These are phyloP conservation scores for Drosophila chauvacae DNA, from an alignment of 1,140 invertebrate species.

Conservation along the genomic window DNA sequence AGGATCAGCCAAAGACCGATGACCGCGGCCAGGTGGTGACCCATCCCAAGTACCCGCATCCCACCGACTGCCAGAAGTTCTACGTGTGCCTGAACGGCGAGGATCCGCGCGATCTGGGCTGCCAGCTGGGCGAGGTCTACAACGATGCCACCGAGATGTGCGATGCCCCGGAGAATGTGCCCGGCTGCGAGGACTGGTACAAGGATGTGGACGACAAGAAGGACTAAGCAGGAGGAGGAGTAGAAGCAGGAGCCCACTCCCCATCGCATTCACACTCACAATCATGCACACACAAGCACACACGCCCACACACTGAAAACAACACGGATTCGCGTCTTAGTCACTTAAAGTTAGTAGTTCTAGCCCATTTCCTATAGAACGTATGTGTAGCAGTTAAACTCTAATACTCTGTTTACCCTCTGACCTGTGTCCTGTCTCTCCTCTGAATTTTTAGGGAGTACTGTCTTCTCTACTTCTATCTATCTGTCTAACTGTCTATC, in stretches of 20 bases:
- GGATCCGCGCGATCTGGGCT: conserved; percentile 93
- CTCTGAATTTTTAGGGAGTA: neutral
- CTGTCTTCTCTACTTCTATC: neutral
- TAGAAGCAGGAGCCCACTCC: neutral
- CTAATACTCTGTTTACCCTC: conserved; percentile 6
- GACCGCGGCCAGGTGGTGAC: conserved; percentile 90
- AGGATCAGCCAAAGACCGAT: conserved; percentile 87
- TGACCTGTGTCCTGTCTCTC: neutral
- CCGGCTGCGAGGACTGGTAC: conserved; percentile 95
- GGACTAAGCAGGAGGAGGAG: conserved; percentile 41
- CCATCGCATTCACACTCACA: conserved; percentile 19
- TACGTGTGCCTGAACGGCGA: conserved; percentile 95
- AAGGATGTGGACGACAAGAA: conserved; percentile 88
- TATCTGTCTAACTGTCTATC: no score
- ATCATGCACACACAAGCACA: conserved; percentile 23
- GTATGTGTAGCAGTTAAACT: conserved; percentile 69
- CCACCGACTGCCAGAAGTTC: conserved; percentile 92
- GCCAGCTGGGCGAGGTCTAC: conserved; percentile 93
- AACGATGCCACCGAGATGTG: conserved; percentile 93
- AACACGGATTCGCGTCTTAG: conserved; percentile 67
- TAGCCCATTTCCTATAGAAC: conserved; percentile 75
- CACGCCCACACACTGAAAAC: conserved; percentile 21
- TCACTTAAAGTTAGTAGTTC: conserved; percentile 77
- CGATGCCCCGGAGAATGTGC: conserved; percentile 93
- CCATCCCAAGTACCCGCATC: conserved; percentile 94